phyloP scores from a whole-genome alignment of 1,140 invertebrate species.

The Pseudomyrmex concolor region DNA sequence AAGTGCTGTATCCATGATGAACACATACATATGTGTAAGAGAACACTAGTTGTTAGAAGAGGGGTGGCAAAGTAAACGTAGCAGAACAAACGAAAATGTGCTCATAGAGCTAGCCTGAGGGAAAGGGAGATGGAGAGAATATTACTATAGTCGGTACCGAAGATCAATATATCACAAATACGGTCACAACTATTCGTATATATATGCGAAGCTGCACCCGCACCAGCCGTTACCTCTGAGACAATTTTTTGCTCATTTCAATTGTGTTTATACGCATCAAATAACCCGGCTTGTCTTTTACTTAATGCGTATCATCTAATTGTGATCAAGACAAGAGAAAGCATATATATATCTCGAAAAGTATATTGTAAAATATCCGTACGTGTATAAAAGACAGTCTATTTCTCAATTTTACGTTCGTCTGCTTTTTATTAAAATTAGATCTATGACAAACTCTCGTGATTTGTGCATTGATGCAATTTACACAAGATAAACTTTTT shows the following conservation, averaged over 20 bases:
- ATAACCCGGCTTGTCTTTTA: neutral
- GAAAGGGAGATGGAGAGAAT: slow-evolving; percentile 60
- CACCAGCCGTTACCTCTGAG: slow-evolving; percentile 3
- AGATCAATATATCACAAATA: slow-evolving; percentile 74
- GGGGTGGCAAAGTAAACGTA: slow-evolving; percentile 41
- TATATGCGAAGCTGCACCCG: slow-evolving; percentile 15
- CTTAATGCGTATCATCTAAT: neutral
- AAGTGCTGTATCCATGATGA: slow-evolving; percentile 15
- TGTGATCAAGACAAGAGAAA: no score
- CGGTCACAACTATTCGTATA: slow-evolving; percentile 54
- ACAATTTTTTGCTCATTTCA: neutral
- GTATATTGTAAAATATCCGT: no score
- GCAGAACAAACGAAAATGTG: slow-evolving; percentile 61
- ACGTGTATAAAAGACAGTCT: neutral
- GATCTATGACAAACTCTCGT: neutral
- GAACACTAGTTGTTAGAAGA: neutral
- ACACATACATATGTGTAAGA: slow-evolving; percentile 4
- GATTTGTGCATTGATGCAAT: neutral
- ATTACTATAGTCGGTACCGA: slow-evolving; percentile 67
- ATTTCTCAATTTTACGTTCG: neutral
- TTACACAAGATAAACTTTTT: neutral
- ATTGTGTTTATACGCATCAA: neutral
- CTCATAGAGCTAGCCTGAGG: neutral
- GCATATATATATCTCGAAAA: no score
- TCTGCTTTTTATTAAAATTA: slow-evolving; percentile 9